Conservation (phyloP, 2,888 invertebrate genomes). For the Eupsilia transversa region DNA sequence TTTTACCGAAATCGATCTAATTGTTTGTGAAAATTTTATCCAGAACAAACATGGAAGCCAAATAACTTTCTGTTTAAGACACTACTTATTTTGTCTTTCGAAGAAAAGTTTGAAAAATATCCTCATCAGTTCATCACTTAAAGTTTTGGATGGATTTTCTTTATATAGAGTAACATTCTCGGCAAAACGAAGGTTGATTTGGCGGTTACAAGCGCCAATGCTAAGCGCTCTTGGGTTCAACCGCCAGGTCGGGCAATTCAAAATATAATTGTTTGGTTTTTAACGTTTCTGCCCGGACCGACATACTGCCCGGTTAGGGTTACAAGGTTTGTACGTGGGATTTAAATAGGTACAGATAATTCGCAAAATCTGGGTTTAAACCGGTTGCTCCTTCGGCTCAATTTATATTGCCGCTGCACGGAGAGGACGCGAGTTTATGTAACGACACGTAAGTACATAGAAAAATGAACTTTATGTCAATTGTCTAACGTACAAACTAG, state of each 20-base stretch:
- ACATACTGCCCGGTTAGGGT: too few relatives aligned
- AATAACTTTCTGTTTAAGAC: conserved; percentile 3
- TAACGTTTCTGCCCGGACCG: too few relatives aligned
- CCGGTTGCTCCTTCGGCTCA: background rate
- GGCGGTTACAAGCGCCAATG: background rate
- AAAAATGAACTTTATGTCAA: too few relatives aligned
- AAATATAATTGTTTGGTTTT: background rate
- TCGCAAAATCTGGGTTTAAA: background rate
- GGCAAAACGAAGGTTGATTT: background rate
- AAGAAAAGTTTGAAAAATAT: background rate
- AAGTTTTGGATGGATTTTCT: background rate
- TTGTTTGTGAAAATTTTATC: conserved; percentile 15
- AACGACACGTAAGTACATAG: too few relatives aligned
- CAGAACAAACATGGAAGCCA: background rate
- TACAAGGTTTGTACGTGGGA: background rate
- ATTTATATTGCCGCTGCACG: too few relatives aligned
- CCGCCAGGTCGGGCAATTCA: too few relatives aligned
- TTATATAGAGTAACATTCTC: background rate
- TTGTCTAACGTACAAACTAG: too few relatives aligned
- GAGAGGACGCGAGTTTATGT: too few relatives aligned
- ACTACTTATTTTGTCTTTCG: background rate
- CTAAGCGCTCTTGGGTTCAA: background rate
- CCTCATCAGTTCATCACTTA: background rate
- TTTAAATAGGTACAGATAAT: background rate
- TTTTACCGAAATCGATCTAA: conserved; percentile 1